Base-by-base conservation (phyloP, 2,113 vertebrate genomes). In the Sorex fumeus region DNA sequence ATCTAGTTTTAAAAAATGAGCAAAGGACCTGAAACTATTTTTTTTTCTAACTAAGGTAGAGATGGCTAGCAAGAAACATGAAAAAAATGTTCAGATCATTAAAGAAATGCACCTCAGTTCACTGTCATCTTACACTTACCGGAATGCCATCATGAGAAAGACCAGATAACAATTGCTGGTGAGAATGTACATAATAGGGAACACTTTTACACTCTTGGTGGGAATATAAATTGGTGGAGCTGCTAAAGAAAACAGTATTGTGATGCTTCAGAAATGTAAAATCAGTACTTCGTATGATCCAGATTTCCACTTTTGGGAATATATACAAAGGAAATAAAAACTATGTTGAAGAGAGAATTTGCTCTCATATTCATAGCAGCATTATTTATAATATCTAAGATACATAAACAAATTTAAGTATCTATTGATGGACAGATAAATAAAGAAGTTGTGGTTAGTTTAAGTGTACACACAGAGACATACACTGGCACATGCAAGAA, bases 381-480 rank as follows among this genome's bases (percentile, higher is more conserved):
- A n/a, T 71, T 62, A 47, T 91, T 79, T 86, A 62, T 13, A 64
- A 19, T 79, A 78, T n/a, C 75, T n/a, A 86, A 62, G 43, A 86
- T 12, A n/a, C 30, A 53, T n/a, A 91, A 76, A 57, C 60, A 76
- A 57, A 1, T 12, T 9, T 70, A 25, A 71, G 28, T 43, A 11
- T 43, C 36, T 69, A n/a, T 10, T 66, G 79, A 64, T 40, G 53
- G 19, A 19, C 15, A 4, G 34, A 23, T 85, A 18, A 16, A 45
- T 43, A 13, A 85, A 60, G 34, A 84, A 40, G 32, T 23, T 60
- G 50, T 72, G 30, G 13, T 76, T 57, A 57, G 53, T 19, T 2
- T 57, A 57, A 5, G 53, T 57, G 13, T 57, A 57, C 53, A 57
- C 53, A 57, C 13, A 19, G 53, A 57, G 53, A 57, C 19, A 19